These are phyloP conservation scores for Calameuta pallipes DNA, from an alignment of 2,888 invertebrate genomes.

Conservation along the genomic window DNA sequence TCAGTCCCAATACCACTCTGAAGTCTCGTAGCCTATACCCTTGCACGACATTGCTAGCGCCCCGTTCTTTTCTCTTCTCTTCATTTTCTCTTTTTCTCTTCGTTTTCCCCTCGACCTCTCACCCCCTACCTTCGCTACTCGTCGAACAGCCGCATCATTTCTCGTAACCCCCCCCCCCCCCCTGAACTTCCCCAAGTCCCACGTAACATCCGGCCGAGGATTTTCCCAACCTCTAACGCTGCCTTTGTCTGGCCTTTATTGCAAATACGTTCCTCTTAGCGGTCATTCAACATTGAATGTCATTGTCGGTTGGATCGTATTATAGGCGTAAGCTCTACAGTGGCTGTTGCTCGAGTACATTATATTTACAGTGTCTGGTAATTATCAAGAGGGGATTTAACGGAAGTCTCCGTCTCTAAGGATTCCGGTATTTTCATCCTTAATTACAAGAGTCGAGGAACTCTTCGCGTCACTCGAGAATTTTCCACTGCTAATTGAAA, in stretches of 20 bases:
- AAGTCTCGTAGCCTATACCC: not conserved
- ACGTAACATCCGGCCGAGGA: slow-evolving; percentile 1
- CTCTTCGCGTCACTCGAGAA: not conserved
- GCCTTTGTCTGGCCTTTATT: slow-evolving; percentile 25
- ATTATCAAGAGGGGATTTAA: not conserved
- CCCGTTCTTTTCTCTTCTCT: slow-evolving; percentile 2
- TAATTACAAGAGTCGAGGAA: not conserved
- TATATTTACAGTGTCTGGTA: not conserved
- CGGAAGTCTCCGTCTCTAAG: not conserved
- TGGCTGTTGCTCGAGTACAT: not conserved
- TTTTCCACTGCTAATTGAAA: not conserved
- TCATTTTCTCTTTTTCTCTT: slow-evolving; percentile 25
- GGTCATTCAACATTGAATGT: slow-evolving; percentile 43
- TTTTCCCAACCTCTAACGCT: not conserved
- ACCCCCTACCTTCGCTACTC: not conserved
- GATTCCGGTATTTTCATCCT: not conserved
- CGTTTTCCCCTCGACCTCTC: slow-evolving; percentile 17
- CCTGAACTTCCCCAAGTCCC: not conserved
- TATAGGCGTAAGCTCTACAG: slow-evolving; percentile 21
- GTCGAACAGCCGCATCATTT: not conserved
- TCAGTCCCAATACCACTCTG: slow-evolving; percentile 19
- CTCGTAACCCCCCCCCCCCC: not conserved
- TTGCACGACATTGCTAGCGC: not conserved
- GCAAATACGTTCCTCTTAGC: slow-evolving; percentile 25
- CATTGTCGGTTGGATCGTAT: slow-evolving; percentile 42